Evolutionary conservation across 2,113 vertebrate species (phyloP).

Genomic region (Tamias sibiricus): DNA sequence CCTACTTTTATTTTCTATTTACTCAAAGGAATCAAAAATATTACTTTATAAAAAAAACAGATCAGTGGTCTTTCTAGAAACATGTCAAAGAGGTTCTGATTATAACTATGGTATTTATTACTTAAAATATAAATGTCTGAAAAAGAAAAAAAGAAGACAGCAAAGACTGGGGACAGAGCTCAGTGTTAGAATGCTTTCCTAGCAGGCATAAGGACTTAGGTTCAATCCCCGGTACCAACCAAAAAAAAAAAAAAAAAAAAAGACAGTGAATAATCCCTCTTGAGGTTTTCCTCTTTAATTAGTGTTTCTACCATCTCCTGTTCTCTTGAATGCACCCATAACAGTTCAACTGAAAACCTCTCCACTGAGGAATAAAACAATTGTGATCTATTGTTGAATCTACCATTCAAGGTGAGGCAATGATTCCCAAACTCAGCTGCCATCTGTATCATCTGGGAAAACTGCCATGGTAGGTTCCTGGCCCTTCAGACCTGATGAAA

Average conservation of each 20-base stretch:
- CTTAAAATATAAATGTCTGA: constrained; percentile 22
- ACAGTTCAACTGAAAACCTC: not conserved
- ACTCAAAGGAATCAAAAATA: constrained; percentile 42
- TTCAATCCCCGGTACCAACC: no score
- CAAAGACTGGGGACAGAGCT: no score
- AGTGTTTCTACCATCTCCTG: not conserved
- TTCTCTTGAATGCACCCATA: not conserved
- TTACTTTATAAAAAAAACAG: not conserved
- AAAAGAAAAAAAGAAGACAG: not conserved
- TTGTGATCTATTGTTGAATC: not conserved
- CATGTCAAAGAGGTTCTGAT: constrained; percentile 15
- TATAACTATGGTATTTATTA: not conserved
- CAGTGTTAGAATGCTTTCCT: no score
- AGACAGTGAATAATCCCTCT: not conserved
- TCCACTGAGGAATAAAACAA: not conserved
- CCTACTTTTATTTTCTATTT: constrained; percentile 41
- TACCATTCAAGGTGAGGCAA: not conserved
- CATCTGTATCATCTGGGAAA: not conserved
- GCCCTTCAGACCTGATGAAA: not conserved
- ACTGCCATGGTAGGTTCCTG: not conserved
- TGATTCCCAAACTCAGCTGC: not conserved
- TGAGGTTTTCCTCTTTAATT: not conserved
- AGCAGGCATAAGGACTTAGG: no score
- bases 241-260: not conserved
- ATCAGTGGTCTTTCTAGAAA: constrained; percentile 31